phyloP scores from a whole-genome alignment of 2,113 vertebrate species.

The Mus pahari region DNA sequence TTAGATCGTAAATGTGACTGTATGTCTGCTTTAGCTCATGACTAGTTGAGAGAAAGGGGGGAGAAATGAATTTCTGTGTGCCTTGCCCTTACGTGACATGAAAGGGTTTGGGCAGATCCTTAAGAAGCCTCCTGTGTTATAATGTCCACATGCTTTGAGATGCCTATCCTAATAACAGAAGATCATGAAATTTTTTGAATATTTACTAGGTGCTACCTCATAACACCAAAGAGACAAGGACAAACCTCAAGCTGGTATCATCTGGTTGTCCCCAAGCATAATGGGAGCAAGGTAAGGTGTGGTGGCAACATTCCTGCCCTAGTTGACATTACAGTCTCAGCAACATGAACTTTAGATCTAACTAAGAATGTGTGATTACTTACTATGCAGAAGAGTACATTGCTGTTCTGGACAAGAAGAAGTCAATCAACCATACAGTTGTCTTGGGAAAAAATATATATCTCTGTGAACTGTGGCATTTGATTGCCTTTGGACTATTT shows the following conservation, averaged over 20 bases:
- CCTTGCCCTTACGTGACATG: not conserved
- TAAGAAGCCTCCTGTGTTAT: not conserved
- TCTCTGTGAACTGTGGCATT: constrained; percentile 4
- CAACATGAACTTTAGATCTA: constrained; percentile 55
- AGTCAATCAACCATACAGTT: constrained; percentile 55
- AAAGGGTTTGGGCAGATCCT: not conserved
- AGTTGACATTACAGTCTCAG: not conserved
- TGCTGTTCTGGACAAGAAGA: constrained; percentile 53
- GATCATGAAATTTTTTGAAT: constrained; percentile 1
- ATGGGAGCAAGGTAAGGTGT: not conserved
- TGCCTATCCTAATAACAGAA: not conserved
- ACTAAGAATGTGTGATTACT: constrained; percentile 23
- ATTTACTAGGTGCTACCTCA: not conserved
- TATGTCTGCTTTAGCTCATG: not conserved
- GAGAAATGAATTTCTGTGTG: constrained; percentile 7
- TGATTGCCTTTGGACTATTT: constrained; percentile 54
- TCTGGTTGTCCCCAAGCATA: not conserved
- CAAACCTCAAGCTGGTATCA: not conserved
- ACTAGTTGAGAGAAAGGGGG: not conserved
- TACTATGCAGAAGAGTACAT: constrained; percentile 50
- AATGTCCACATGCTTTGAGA: not conserved
- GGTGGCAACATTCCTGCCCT: not conserved
- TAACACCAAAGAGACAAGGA: not conserved
- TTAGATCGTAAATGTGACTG: not conserved
- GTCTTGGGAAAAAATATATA: constrained; percentile 10